Evolutionary conservation across 2,888 invertebrate species (phyloP).

Genomic region (Oxyteleia sp.): DNA sequence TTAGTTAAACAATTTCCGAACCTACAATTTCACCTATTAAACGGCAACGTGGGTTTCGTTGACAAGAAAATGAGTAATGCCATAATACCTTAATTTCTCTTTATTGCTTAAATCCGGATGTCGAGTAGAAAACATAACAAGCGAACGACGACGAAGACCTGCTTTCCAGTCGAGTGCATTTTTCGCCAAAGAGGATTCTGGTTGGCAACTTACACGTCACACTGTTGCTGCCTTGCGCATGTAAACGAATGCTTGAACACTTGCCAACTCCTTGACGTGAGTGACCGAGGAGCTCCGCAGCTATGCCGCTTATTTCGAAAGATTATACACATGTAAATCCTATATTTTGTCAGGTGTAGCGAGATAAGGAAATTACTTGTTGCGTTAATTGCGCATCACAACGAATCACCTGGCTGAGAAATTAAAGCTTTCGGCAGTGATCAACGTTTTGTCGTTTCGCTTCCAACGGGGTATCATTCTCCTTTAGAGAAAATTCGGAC

Average conservation of each 20-base stretch:
- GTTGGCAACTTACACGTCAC: constrained; percentile 67
- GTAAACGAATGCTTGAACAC: constrained; percentile 82
- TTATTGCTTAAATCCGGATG: constrained; percentile 68
- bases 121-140: constrained; percentile 69
- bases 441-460: constrained; percentile 17
- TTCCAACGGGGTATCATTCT: constrained; percentile 8
- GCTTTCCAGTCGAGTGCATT: constrained; percentile 73
- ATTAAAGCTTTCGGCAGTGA: constrained; percentile 39
- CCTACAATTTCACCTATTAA: constrained; percentile 33
- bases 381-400: constrained; percentile 49
- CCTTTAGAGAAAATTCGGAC: neutral
- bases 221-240: constrained; percentile 71
- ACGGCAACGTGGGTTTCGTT: constrained; percentile 26
- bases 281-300: constrained; percentile 65
- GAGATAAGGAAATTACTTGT: constrained; percentile 69
- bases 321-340: constrained; percentile 69
- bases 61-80: constrained; percentile 58
- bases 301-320: constrained; percentile 63
- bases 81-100: constrained; percentile 66
- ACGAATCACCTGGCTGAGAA: constrained; percentile 24
- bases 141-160: constrained; percentile 65
- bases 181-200: constrained; percentile 72
- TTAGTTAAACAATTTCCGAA: constrained; percentile 14
- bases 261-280: constrained; percentile 81
- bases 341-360: constrained; percentile 70